A percentile compares a stretch with the other conserved stretches of the same genome.
phyloP scores from a whole-genome alignment of 2,113 vertebrate species.

The Strix uralensis region DNA sequence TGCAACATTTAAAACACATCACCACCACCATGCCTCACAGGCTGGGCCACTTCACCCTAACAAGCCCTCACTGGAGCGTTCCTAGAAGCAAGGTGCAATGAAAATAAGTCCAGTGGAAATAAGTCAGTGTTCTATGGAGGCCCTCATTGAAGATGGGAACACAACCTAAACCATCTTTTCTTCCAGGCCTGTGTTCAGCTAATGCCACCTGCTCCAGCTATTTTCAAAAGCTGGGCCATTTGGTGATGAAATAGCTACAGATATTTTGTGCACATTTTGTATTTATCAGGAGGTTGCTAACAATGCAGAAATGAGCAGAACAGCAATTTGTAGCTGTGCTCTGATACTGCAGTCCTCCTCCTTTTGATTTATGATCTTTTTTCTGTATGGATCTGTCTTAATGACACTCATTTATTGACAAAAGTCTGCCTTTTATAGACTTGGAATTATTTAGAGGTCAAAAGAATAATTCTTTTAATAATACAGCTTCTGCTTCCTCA shows the following conservation, averaged over 20 bases:
- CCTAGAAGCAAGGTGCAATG: not conserved
- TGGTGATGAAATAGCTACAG: conserved; percentile 14
- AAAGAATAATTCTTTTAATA: conserved; percentile 69
- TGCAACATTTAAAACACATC: not conserved
- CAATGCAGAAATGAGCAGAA: conserved; percentile 53
- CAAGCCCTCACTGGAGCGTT: not conserved
- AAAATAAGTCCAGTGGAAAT: not conserved
- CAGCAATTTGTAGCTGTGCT: conserved; percentile 43
- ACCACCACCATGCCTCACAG: not conserved
- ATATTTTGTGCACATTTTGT: conserved; percentile 41
- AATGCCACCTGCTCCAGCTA: not conserved
- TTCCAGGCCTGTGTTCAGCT: not conserved
- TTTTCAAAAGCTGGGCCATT: conserved; percentile 27
- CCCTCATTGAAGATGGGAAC: not conserved
- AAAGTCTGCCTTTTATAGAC: conserved; percentile 55
- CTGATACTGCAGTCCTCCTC: not conserved
- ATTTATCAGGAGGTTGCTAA: conserved; percentile 58
- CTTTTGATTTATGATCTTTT: conserved; percentile 43
- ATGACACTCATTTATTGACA: conserved; percentile 63
- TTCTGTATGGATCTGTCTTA: conserved; percentile 52
- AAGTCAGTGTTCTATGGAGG: not conserved
- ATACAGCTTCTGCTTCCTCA: conserved; percentile 56
- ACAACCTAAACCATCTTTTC: not conserved
- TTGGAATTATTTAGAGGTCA: conserved; percentile 67
- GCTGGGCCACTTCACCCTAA: not conserved